A percentile compares a stretch with the other conserved stretches of the same genome.
Evolutionary conservation across 2,797 vertebrate genomes (phyloP).

Genomic region (Alfaro cultratus): DNA sequence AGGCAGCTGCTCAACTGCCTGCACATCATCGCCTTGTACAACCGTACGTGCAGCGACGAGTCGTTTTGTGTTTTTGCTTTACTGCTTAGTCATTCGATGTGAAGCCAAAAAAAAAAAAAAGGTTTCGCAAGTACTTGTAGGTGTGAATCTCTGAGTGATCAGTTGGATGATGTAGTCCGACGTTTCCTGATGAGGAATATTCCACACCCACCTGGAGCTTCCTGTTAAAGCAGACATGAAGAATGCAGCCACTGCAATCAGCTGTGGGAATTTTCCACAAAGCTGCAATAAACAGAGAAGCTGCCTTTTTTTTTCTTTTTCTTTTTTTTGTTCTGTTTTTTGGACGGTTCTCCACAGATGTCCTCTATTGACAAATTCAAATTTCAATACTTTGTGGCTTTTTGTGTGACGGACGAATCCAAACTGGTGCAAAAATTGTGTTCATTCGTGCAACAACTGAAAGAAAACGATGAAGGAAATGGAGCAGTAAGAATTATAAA

Average conservation of each 20-base stretch:
- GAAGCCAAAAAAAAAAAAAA: neutral
- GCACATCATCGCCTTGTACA: constrained; percentile 94
- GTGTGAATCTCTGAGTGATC: neutral
- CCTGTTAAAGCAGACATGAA: constrained; percentile 36
- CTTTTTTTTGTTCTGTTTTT: neutral
- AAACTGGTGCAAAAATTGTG: neutral
- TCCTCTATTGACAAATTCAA: neutral
- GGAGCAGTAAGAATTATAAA: no score
- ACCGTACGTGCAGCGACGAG: constrained; percentile 83
- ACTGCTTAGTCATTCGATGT: neutral
- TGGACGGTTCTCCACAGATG: neutral
- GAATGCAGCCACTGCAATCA: neutral
- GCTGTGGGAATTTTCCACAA: constrained; percentile 21
- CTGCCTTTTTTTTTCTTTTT: neutral
- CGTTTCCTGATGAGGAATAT: constrained; percentile 5
- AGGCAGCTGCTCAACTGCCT: constrained; percentile 96
- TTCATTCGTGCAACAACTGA: neutral
- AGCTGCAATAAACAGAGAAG: neutral
- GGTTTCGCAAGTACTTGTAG: neutral
- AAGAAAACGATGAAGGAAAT: neutral
- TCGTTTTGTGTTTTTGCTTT: neutral
- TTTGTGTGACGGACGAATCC: neutral
- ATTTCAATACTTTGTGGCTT: neutral
- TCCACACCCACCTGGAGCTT: neutral
- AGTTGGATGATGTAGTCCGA: constrained; percentile 24